Conservation (phyloP, 2,113 vertebrate genomes). For the Sitta europaea region DNA sequence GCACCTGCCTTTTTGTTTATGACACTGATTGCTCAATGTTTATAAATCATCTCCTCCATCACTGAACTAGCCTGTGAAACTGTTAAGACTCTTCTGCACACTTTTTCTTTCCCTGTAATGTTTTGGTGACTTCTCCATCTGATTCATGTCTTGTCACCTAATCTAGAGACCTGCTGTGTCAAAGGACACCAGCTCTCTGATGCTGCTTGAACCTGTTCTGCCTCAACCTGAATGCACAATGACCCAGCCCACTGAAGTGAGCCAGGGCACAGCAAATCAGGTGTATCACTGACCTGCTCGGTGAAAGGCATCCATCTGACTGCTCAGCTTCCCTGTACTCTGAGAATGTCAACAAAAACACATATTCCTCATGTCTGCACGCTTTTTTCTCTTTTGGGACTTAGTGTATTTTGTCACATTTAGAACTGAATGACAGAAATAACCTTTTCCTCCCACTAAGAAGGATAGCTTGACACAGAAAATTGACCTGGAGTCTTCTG, state of each 20-base stretch:
- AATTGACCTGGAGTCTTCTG: slow-evolving; percentile 20
- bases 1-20: neutral
- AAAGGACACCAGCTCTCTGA: neutral
- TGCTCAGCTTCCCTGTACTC: neutral
- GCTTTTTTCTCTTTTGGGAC: slow-evolving; percentile 30
- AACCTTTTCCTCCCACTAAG: slow-evolving; percentile 54
- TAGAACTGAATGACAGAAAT: slow-evolving; percentile 45
- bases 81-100: neutral
- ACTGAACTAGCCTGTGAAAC: neutral
- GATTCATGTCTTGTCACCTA: neutral
- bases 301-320: neutral
- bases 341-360: slow-evolving; percentile 22
- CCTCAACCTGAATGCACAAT: neutral
- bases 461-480: slow-evolving; percentile 40
- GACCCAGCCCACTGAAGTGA: neutral
- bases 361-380: neutral
- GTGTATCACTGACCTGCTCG: neutral
- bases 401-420: slow-evolving; percentile 37
- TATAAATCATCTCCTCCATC: neutral
- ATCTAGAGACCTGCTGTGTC: neutral
- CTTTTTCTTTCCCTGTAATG: neutral
- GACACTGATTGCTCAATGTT: neutral
- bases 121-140: neutral
- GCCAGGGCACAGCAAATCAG: neutral
- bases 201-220: neutral